Evolutionary conservation across 2,113 vertebrate species (phyloP).

Genomic region (Ophthalmolycus amberensis): DNA sequence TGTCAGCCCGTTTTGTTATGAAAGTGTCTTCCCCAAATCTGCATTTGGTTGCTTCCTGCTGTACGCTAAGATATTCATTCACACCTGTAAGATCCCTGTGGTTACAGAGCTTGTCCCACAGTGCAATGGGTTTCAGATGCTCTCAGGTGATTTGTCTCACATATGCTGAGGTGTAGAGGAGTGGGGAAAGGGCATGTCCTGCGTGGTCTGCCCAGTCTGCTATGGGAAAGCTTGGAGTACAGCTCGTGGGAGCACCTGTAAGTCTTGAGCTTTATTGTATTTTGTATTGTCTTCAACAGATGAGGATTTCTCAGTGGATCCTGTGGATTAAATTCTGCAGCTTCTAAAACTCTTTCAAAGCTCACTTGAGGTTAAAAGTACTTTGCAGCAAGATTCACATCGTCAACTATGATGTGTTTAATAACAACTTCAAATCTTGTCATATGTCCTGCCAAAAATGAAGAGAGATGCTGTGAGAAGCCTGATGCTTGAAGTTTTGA

Average conservation of each 20-base stretch:
- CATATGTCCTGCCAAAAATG: no score
- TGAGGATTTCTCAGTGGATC: neutral
- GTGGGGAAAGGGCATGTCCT: conserved; percentile 11
- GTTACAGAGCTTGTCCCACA: conserved; percentile 36
- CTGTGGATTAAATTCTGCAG: neutral
- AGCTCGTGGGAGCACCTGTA: neutral
- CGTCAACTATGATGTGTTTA: neutral
- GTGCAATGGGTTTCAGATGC: conserved; percentile 41
- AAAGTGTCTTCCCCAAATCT: neutral
- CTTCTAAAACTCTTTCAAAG: neutral
- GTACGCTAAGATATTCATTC: conserved; percentile 14
- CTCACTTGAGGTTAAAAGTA: neutral
- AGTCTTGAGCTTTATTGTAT: neutral
- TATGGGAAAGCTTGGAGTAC: neutral
- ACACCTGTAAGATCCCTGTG: conserved; percentile 26
- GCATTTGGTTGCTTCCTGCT: neutral
- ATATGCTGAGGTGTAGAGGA: conserved; percentile 23
- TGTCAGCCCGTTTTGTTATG: neutral
- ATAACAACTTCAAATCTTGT: neutral
- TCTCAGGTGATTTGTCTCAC: conserved; percentile 36
- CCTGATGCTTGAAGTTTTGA: neutral
- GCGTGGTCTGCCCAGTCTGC: neutral
- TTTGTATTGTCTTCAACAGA: neutral
- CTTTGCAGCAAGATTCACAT: neutral
- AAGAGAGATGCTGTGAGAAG: no score